A percentile compares a stretch with the other conserved stretches of the same genome.
Evolutionary conservation across 2,797 vertebrate genomes (phyloP).

Genomic region (Eremophila alpestris): DNA sequence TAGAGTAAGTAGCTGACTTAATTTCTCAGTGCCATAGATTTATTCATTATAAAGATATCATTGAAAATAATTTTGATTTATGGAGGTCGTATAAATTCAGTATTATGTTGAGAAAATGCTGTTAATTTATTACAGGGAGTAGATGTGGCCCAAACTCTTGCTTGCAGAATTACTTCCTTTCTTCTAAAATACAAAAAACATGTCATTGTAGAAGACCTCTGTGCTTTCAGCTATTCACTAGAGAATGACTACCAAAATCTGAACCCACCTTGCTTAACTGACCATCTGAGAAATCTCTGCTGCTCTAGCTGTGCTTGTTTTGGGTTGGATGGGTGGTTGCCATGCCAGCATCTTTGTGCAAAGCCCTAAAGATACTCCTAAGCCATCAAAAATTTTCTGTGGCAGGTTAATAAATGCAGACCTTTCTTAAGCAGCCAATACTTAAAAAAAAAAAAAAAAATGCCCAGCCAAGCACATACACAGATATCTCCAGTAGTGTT

Average conservation of each 20-base stretch:
- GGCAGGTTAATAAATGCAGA: not conserved
- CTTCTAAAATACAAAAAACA: not conserved
- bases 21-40: not conserved
- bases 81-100: not conserved
- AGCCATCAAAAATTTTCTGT: not conserved
- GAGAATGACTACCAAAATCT: not conserved
- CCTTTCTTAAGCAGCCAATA: not conserved
- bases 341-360: not conserved
- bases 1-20: not conserved
- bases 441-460: not conserved
- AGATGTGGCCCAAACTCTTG: not conserved
- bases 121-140: not conserved
- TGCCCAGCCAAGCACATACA: not conserved
- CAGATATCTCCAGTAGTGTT: not conserved
- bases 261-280: not conserved
- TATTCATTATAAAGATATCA: not conserved
- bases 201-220: not conserved
- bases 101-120: not conserved
- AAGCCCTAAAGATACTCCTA: not conserved
- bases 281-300: not conserved
- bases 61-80: slow-evolving; percentile 4
- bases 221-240: not conserved
- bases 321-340: not conserved
- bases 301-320: not conserved
- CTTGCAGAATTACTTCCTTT: not conserved